Percentiles rank a stretch among this genome's conserved stretches.
These are phyloP conservation scores for Rousettus madagascariensis DNA, from an alignment of 2,797 vertebrate genomes.

Conservation along the genomic window DNA sequence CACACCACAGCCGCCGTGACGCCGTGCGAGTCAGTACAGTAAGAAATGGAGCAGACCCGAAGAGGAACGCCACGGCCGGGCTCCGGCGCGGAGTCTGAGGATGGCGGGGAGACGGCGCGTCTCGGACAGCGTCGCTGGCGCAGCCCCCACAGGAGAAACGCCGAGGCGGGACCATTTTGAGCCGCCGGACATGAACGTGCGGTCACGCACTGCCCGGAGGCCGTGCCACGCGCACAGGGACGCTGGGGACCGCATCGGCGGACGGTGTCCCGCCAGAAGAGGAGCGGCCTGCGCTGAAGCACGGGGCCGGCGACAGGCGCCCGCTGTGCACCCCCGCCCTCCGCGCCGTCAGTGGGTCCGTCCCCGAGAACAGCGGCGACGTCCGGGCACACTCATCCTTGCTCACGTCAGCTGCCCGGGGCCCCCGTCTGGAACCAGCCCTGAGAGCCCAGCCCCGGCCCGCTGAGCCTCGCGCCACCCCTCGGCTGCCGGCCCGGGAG, in stretches of 20 bases:
- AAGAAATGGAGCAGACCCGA: no score
- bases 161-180: background rate
- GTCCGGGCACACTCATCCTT: background rate
- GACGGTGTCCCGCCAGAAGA: background rate
- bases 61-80: background rate
- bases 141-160: background rate
- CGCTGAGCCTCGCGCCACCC: no score
- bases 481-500: no score
- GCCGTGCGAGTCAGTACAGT: no score
- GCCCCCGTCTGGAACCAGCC: background rate
- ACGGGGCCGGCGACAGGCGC: background rate
- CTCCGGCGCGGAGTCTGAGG: fast-evolving
- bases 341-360: background rate
- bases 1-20: background rate
- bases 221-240: background rate
- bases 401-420: background rate
- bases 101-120: background rate
- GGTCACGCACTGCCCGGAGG: background rate
- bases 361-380: background rate
- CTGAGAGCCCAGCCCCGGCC: background rate
- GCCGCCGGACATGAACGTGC: background rate
- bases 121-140: background rate
- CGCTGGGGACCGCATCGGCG: background rate
- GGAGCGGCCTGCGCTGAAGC: no score
- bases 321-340: background rate